Evolutionary conservation across 2,888 invertebrate species (phyloP), one percentile per base, ranked within the genome.

Genomic region (Caenorhabditis becei): DNA sequence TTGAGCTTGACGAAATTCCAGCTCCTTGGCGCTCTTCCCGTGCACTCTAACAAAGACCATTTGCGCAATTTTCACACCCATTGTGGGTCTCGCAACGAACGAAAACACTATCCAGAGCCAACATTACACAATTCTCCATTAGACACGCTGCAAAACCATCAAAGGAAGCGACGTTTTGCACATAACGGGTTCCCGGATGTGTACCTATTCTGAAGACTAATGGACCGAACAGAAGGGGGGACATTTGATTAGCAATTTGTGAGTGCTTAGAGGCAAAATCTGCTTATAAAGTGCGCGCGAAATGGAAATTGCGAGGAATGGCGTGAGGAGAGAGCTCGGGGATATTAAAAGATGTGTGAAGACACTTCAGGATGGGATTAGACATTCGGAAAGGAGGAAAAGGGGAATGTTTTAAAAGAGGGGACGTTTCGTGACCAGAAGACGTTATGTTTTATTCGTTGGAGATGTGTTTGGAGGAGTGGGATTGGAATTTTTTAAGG

Each of bases 191-290:
- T 18, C 28, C 66, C 66, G 66, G 66, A 67, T 23, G 35, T 32
- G 24, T 53, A 20, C 47, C 47, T 47, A 47, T 47, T 47, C 32
- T 24, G 28, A 24, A 7, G 28, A 23, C 28, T 66, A 66, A 66
- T 66, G 54, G 66, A 66, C 66, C 66, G 26, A 32, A n/a, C 24
- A 35, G 54, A 62, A 70, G 63, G 5, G 47, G 53, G 70, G n/a
- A n/a, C 66, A 32, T 61, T 75, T 75, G 75, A 75, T 75, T 75
- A 77, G 49, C 69, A 69, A 62, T 56, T 69, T 61, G 70, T 72
- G 71, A 49, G 51, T 53, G 63, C 44, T 51, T 67, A 67, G 49
- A 44, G 35, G 61, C 44, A 32, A 47, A 49, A 32, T 47, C 49
- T 51, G 37, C 65, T 65, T 59, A 53, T 66, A 62, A 56, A 69